phyloP scores from a whole-genome alignment of 1,140 invertebrate species.

The Platyura marginata region DNA sequence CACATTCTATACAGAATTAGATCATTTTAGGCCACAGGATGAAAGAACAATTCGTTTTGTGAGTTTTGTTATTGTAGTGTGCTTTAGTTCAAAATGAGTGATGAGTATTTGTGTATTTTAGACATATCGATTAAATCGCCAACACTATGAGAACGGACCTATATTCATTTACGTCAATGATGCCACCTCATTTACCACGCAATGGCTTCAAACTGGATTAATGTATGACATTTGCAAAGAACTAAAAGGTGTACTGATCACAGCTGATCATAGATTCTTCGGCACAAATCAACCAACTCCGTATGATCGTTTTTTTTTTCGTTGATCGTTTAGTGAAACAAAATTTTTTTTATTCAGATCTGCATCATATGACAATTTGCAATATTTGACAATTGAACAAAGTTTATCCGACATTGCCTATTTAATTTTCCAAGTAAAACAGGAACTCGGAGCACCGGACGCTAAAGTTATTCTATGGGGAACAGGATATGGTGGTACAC shows the following conservation, averaged over 20 bases:
- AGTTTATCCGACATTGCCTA: constrained; percentile 50
- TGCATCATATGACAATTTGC: constrained; percentile 33
- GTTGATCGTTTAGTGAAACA: too few relatives aligned
- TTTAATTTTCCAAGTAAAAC: constrained; percentile 29
- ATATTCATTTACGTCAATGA: neutral
- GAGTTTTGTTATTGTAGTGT: too few relatives aligned
- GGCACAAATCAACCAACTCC: constrained; percentile 40
- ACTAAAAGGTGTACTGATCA: constrained; percentile 28
- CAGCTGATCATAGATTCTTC: constrained; percentile 49
- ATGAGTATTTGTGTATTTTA: too few relatives aligned
- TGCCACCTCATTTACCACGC: neutral
- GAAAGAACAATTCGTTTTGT: constrained; percentile 14
- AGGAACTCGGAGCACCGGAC: neutral
- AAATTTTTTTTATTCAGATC: too few relatives aligned
- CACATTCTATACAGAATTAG: constrained; percentile 36
- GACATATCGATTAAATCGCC: too few relatives aligned
- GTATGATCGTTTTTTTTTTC: too few relatives aligned
- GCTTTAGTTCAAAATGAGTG: too few relatives aligned
- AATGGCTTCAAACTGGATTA: neutral
- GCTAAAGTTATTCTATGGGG: constrained; percentile 26
- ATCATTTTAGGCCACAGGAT: constrained; percentile 52
- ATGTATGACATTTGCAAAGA: constrained; percentile 21
- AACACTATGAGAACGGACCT: neutral
- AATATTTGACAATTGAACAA: constrained; percentile 46
- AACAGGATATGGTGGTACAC: constrained; percentile 31